Conservation (phyloP, 2,113 vertebrate genomes). For the Philantomba maxwellii region DNA sequence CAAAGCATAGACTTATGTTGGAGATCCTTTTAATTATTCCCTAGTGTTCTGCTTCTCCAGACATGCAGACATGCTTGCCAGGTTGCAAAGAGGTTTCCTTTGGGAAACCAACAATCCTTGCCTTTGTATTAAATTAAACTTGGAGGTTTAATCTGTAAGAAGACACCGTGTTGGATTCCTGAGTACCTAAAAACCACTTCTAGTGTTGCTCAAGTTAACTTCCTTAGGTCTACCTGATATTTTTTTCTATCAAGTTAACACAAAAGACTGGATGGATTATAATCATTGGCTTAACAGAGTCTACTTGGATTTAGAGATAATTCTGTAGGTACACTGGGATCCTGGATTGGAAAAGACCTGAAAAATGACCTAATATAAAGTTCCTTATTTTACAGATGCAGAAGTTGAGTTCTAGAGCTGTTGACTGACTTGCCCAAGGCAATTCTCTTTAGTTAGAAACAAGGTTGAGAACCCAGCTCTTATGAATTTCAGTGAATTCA, state of each 20-base stretch:
- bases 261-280: constrained; percentile 35
- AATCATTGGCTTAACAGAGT: neutral
- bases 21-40: neutral
- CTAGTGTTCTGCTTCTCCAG: neutral
- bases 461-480: neutral
- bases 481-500: neutral
- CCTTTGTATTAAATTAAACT: constrained; percentile 28
- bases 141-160: neutral
- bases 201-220: neutral
- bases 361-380: neutral
- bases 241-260: constrained; percentile 51
- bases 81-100: neutral
- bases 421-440: neutral
- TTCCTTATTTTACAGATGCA: neutral
- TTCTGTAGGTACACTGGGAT: neutral
- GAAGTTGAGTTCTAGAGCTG: neutral
- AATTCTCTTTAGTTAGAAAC: neutral
- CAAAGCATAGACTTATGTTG: neutral
- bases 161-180: neutral
- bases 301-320: neutral
- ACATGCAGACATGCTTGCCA: neutral
- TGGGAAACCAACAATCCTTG: neutral
- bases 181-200: neutral
- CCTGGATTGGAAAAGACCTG: neutral
- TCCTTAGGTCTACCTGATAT: neutral